Evolutionary conservation across 2,888 invertebrate genomes (phyloP).

Genomic region (Vanessa cardui): DNA sequence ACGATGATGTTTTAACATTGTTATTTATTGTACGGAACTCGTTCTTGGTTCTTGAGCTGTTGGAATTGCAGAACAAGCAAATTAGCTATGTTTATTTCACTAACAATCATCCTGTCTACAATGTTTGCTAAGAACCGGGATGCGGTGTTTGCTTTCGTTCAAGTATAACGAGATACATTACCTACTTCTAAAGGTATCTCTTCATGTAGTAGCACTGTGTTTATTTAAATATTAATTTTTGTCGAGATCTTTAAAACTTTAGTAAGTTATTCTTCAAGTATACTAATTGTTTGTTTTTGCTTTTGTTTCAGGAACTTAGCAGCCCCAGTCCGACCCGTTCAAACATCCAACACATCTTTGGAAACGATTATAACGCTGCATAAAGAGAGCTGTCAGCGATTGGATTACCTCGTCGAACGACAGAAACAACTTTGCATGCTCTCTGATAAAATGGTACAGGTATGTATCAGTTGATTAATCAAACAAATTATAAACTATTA

Average conservation of each 20-base stretch:
- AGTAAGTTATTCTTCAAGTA: too few relatives aligned
- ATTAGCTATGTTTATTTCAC: conserved; percentile 72
- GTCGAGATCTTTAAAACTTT: background rate
- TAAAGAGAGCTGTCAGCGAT: conserved; percentile 86
- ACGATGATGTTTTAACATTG: conserved; percentile 69
- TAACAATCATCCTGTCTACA: conserved; percentile 58
- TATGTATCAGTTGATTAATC: conserved; percentile 50
- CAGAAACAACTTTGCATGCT: conserved; percentile 89
- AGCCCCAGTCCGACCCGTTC: conserved; percentile 51
- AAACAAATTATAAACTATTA: too few relatives aligned
- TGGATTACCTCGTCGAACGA: conserved; percentile 86
- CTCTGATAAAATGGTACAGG: conserved; percentile 87
- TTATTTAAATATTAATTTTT: conserved; percentile 22
- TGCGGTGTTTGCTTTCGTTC: conserved; percentile 50
- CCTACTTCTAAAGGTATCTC: conserved; percentile 26
- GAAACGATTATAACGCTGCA: conserved; percentile 71
- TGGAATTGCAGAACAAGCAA: conserved; percentile 69
- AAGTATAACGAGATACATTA: conserved; percentile 39
- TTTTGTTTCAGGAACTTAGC: conserved; percentile 72
- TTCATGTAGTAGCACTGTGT: conserved; percentile 26
- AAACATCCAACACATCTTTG: conserved; percentile 60
- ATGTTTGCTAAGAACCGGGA: conserved; percentile 59
- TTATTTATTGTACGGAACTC: conserved; percentile 69
- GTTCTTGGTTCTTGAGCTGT: conserved; percentile 50
- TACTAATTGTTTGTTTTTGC: too few relatives aligned